These are phyloP conservation scores for Pantelozetes paolii DNA, from an alignment of 2,888 invertebrate genomes.

Conservation along the genomic window DNA sequence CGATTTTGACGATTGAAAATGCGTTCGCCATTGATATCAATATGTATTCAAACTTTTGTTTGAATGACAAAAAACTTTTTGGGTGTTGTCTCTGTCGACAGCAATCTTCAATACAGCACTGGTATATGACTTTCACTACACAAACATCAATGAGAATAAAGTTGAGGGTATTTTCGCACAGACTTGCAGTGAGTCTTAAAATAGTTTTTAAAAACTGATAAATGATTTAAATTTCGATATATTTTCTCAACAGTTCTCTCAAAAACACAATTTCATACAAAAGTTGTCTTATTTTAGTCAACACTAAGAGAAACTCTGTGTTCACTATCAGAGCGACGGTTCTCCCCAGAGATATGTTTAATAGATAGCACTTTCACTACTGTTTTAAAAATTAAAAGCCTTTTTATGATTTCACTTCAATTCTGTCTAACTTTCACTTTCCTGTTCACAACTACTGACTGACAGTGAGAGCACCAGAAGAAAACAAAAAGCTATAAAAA, in stretches of 20 bases:
- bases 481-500: not conserved
- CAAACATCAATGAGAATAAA: no score
- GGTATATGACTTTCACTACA: no score
- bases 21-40: conserved; percentile 31
- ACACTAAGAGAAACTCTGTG: not conserved
- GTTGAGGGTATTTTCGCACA: no score
- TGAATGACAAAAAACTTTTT: not conserved
- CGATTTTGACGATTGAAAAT: conserved; percentile 35
- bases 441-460: not conserved
- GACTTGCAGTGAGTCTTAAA: no score
- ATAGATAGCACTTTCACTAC: not conserved
- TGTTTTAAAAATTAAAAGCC: not conserved
- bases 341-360: not conserved
- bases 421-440: not conserved
- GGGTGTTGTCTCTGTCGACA: not conserved
- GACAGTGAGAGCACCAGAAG: not conserved
- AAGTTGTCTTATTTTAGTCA: not conserved
- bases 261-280: not conserved
- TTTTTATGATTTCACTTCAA: no score
- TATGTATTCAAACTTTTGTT: not conserved
- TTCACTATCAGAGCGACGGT: not conserved
- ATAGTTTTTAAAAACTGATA: no score
- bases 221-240: no score
- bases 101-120: not conserved
- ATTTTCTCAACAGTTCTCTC: no score